Base-by-base conservation (phyloP, 30 jellyfish, hydroid and myxozoan genomes). In the Aurelia sp. region DNA sequence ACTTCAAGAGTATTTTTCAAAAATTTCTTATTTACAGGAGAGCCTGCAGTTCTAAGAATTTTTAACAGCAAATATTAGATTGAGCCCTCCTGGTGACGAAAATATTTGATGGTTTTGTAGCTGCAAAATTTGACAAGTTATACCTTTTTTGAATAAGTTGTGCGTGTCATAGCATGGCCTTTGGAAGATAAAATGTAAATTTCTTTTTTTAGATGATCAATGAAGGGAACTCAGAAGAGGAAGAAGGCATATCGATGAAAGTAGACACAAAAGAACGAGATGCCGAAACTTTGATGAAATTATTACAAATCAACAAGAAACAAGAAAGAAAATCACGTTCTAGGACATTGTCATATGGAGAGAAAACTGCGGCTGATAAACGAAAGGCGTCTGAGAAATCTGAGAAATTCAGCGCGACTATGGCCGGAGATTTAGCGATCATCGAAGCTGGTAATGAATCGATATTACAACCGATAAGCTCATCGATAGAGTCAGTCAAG, bases 261-360 rank as follows among this genome's bases (percentile, higher is more conserved):
- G 19, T 55, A 20, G 41, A 60, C 23, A 51, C 71, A 18, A 66
- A 55, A 30, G 52, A 33, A 22, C 23, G 23, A 27, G 78, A 70
- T 33, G 58, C 85, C 7, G 66, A 69, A 0, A 53, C 59, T 37
- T 58, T 82, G 10, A 55, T 82, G 85, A 55, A 64, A 65, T 33
- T 70, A 30, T 60, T 82, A 50, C 84, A 68, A 48, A 66, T 33
- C 61, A 20, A 52, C 13, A 70, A 58, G 17, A 30, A 30, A 37
- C 44, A 19, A 44, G 91, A 60, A 47, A 48, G 85, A 19, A 82
- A 70, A 71, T 35, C 79, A 13, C 85, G 91, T 1, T 62, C 91
- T 8, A 70, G 91, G 35, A 82, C 91, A 23, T 53, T 82, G 35
- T 82, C 91, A 1, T 82, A 82, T 65, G 91, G 91, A 9, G 91